Conservation (phyloP, 2,888 invertebrate genomes). For the Hypomecis atomaria region DNA sequence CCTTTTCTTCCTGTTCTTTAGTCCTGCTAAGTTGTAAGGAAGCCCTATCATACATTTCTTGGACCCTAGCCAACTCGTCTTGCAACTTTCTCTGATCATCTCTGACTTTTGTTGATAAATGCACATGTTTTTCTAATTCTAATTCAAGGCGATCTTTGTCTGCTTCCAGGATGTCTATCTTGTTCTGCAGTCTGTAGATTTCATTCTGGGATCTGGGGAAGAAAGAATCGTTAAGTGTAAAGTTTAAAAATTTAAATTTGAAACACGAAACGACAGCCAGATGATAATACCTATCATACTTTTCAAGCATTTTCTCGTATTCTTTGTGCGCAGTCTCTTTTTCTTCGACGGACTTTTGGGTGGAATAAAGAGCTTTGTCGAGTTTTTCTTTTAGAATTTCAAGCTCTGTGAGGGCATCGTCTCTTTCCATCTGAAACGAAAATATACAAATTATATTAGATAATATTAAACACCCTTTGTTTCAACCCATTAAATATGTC, state of each 20-base stretch:
- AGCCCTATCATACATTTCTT: constrained; percentile 95
- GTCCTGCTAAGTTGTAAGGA: constrained; percentile 93
- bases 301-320: constrained; percentile 96
- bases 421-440: constrained; percentile 89
- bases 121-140: constrained; percentile 93
- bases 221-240: constrained; percentile 26
- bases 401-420: constrained; percentile 93
- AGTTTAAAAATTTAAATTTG: constrained; percentile 36
- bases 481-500: too few species aligned
- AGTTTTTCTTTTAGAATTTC: constrained; percentile 95
- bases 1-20: constrained; percentile 96
- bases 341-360: constrained; percentile 94
- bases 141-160: constrained; percentile 94
- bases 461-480: background rate
- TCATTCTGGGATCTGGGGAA: constrained; percentile 93
- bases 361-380: constrained; percentile 92
- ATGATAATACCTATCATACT: constrained; percentile 91
- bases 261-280: constrained; percentile 76
- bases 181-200: constrained; percentile 94
- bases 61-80: constrained; percentile 93
- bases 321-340: constrained; percentile 95
- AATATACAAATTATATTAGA: background rate
- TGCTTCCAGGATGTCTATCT: constrained; percentile 93
- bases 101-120: constrained; percentile 91
- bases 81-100: constrained; percentile 94